phyloP scores from a whole-genome alignment of 2,888 invertebrate genomes.

The Pasiphila rectangulata region DNA sequence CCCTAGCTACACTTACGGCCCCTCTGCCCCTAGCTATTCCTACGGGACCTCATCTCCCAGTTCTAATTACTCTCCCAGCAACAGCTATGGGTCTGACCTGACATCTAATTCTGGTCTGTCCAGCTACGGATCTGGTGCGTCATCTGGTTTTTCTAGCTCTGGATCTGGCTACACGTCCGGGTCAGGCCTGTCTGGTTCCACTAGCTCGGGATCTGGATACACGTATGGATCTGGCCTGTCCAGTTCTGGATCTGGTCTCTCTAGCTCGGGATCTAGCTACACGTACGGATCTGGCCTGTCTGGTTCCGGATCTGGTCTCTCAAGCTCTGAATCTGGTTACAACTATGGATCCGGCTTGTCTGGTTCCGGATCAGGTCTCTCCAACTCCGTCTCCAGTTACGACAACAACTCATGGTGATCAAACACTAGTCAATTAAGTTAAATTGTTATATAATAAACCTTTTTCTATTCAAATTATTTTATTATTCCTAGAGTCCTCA shows the following conservation, averaged over 20 bases:
- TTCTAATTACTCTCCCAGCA: constrained; percentile 1
- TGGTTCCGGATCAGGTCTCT: constrained; percentile 12
- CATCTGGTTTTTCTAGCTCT: too few relatives aligned
- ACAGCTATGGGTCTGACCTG: constrained; percentile 4
- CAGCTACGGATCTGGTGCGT: too few relatives aligned
- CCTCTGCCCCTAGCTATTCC: constrained; percentile 1
- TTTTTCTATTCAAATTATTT: constrained; percentile 1
- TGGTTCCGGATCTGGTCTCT: constrained; percentile 13
- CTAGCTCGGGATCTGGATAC: constrained; percentile 13
- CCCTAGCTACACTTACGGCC: constrained; percentile 22
- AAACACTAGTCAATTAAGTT: constrained; percentile 8
- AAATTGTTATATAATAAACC: neutral
- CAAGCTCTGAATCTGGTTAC: neutral
- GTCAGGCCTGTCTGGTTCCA: constrained; percentile 14
- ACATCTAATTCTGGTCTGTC: neutral
- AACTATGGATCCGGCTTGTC: constrained; percentile 1
- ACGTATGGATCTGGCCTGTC: constrained; percentile 19
- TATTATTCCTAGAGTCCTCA: too few relatives aligned
- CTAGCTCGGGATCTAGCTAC: constrained; percentile 8
- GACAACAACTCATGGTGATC: constrained; percentile 12
- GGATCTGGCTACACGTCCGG: constrained; percentile 14
- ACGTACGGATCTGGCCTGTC: constrained; percentile 19
- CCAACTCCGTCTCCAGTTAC: constrained; percentile 16
- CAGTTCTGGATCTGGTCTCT: constrained; percentile 19
- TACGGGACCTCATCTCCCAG: neutral